A percentile compares a stretch with the other conserved stretches of the same genome.
phyloP scores from a whole-genome alignment of 2,888 invertebrate genomes.

The Protula sp. region DNA sequence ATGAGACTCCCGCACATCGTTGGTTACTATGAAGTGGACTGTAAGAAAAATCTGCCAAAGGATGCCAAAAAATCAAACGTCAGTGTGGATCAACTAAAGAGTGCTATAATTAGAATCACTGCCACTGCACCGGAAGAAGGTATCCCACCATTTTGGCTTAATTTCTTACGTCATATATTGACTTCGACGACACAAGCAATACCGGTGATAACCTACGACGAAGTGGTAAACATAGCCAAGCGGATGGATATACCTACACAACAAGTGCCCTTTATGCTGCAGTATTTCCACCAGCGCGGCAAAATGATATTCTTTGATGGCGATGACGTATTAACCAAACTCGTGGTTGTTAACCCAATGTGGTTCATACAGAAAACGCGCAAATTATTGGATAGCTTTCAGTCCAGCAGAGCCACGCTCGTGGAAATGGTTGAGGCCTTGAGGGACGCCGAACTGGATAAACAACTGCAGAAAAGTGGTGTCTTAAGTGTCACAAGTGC shows the following conservation, averaged over 20 bases:
- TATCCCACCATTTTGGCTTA: slow-evolving; percentile 25
- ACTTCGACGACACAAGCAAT: slow-evolving; percentile 23
- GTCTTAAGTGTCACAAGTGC: slow-evolving; percentile 17
- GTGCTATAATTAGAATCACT: slow-evolving; percentile 25
- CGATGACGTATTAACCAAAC: slow-evolving; percentile 21
- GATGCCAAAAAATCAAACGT: slow-evolving; percentile 29
- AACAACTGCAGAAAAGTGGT: slow-evolving; percentile 22
- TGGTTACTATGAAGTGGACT: slow-evolving; percentile 21
- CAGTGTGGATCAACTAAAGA: slow-evolving; percentile 29
- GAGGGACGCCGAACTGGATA: slow-evolving; percentile 27
- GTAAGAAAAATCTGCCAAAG: slow-evolving; percentile 27
- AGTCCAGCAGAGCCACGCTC: slow-evolving; percentile 12
- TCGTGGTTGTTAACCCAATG: slow-evolving; percentile 28
- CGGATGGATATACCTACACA: slow-evolving; percentile 26
- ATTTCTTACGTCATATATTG: slow-evolving; percentile 24
- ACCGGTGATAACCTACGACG: slow-evolving; percentile 26
- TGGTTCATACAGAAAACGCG: slow-evolving; percentile 27
- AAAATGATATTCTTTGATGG: slow-evolving; percentile 27
- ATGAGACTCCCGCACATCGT: slow-evolving; percentile 22
- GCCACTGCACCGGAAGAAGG: slow-evolving; percentile 12
- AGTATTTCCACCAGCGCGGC: slow-evolving; percentile 28
- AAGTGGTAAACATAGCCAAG: slow-evolving; percentile 26
- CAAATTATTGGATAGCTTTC: slow-evolving; percentile 19
- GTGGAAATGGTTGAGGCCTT: slow-evolving; percentile 19
- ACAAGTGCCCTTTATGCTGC: slow-evolving; percentile 20